Evolutionary conservation across 2,113 vertebrate genomes (phyloP), one percentile per base, ranked within the genome.

Genomic region (Melanotaenia duboulayi): DNA sequence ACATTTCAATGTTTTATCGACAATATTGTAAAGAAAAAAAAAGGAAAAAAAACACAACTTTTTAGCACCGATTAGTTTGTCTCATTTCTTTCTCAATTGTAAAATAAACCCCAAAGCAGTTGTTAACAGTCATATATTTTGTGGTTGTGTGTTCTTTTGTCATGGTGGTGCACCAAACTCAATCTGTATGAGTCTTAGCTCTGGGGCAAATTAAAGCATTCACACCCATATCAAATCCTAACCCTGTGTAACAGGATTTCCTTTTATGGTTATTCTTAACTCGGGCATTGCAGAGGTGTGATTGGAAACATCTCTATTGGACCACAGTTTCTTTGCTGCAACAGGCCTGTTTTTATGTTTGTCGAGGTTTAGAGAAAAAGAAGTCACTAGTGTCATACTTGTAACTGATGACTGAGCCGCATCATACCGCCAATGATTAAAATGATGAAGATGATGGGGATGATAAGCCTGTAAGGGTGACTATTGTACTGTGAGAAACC

Each of bases 81-180:
- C 96, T 92, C 63, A 79, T 91, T 91, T 90, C 82, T 93, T 96
- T 94, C 95, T 97, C 95, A 96, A 96, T 94, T 98, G 96, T 98
- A 96, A 97, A 98, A 98, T 98, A 98, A 98, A 98, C 94, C 96
- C 95, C 96, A 96, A 96, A 94, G 92, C 96, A 96, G 96, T 97
- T 96, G 96, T 96, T 95, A 96, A 95, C 96, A 96, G 96, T 96
- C 94, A 83, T 84, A 65, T 52, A 66, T 81, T 35, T 81, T 90
- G 86, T 92, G 87, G 78, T 89, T 84, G 93, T 94, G 95, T 96
- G 66, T 92, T 93, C 66, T 83, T 94, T 91, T 76, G 57, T 78
- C 64, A 72, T 44, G 60, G 58, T 58, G 40, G 51, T 78, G 68
- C 70, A 65, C 55, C 44, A 13, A 67, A 74, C 44, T 73, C 68